phyloP scores from a whole-genome alignment of 2,888 invertebrate species.

The Netelia melanura region DNA sequence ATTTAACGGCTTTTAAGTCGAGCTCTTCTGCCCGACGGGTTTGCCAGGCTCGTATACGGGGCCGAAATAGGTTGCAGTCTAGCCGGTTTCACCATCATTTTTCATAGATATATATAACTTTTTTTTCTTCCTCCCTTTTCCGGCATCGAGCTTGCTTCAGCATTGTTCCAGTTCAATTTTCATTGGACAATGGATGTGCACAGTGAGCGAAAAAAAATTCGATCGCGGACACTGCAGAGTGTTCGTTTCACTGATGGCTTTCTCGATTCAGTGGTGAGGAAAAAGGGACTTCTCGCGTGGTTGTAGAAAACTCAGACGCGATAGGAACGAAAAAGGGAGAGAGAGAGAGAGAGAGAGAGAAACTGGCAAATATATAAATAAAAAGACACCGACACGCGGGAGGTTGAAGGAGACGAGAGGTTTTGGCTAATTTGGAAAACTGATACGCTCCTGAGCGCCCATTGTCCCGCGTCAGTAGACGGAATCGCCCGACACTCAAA shows the following conservation, averaged over 20 bases:
- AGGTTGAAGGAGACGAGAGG: slow-evolving; percentile 1
- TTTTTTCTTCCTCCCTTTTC: slow-evolving; percentile 11
- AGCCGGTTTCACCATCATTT: slow-evolving; percentile 56
- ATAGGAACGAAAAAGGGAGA: slow-evolving; percentile 1
- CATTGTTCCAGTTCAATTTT: slow-evolving; percentile 56
- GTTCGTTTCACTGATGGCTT: slow-evolving; percentile 40
- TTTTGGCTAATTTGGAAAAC: slow-evolving; percentile 49
- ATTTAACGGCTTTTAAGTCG: slow-evolving; percentile 81
- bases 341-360: slow-evolving; percentile 7
- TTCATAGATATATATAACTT: slow-evolving; percentile 37
- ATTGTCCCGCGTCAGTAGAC: slow-evolving; percentile 32
- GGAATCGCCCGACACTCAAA: slow-evolving; percentile 49
- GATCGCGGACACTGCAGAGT: slow-evolving; percentile 16
- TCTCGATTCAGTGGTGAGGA: slow-evolving; percentile 1
- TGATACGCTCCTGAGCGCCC: slow-evolving; percentile 24
- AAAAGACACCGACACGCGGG: neutral
- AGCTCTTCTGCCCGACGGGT: slow-evolving; percentile 26
- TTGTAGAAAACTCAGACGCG: neutral
- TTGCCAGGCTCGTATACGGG: slow-evolving; percentile 9
- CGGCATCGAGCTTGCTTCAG: slow-evolving; percentile 14
- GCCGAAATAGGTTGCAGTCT: slow-evolving; percentile 22
- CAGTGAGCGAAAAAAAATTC: slow-evolving; percentile 31
- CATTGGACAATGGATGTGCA: slow-evolving; percentile 42
- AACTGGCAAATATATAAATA: neutral
- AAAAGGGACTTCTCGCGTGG: slow-evolving; percentile 2